Base-by-base conservation (phyloP, 2,888 invertebrate genomes). In the Coleophora flavipennella region DNA sequence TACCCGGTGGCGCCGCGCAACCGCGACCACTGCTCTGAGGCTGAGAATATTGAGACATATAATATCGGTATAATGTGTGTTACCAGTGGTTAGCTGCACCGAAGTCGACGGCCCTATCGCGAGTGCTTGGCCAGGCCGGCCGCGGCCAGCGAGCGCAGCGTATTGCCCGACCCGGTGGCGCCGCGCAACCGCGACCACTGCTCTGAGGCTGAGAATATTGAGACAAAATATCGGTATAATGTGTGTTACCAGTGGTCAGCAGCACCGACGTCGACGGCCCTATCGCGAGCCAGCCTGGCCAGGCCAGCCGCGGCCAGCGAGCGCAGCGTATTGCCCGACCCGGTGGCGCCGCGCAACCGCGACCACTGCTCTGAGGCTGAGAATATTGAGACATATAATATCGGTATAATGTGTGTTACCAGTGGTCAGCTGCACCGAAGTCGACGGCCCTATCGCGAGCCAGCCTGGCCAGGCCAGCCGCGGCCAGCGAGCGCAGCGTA, bases 271-370 rank as follows among this genome's bases (percentile, higher is more conserved):
- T 11, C 44, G 20, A 6, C 20, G 20, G 20, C 3, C 20, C n/a
- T n/a, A n/a, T n/a, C n/a, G n/a, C n/a, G n/a, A 6, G 53, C 65
- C 38, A 49, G 41, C 12, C 78, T 61, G 31, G 83, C 83, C 7
- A 81, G 76, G 0, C 71, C 72, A 34, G 79, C 78, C 37, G 78
- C 77, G 32, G 79, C 69, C 11, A 79, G 62, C 49, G 75, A 56
- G 31, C 80, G 72, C 53, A 80, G 59, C 44, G 77, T 70, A 52
- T 53, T 54, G 35, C 79, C 75, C 55, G 76, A 73, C 47, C 67
- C 61, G 13, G 44, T 47, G 49, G 70, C 62, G 8, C 28, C 28
- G 28, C 28, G 28, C 2, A 27, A 6, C 7, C 27, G 27, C 27
- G n/a, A n/a, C n/a, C n/a, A n/a, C n/a, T n/a, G n/a, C n/a, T n/a